Percentiles rank a stretch among this genome's conserved stretches.
Conservation (phyloP, 2,888 invertebrate species). For the Thecocarcelia acutangulata region DNA sequence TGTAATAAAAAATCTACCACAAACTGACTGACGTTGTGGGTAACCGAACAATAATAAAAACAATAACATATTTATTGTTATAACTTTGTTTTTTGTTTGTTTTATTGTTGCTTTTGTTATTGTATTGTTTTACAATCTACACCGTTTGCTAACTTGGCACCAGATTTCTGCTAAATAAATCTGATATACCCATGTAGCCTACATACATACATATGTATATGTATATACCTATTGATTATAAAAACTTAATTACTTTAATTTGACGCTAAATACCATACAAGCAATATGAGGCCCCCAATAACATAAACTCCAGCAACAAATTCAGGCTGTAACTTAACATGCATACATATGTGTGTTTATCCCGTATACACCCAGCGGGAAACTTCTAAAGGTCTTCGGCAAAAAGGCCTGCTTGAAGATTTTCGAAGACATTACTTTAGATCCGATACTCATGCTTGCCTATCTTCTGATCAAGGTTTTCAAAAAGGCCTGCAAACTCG, state of each 20-base stretch:
- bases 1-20: not conserved
- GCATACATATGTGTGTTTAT: too few species aligned
- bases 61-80: constrained; percentile 16
- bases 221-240: constrained; percentile 35
- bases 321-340: not conserved
- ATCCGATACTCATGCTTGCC: too few species aligned
- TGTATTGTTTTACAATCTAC: constrained; percentile 34
- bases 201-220: too few species aligned
- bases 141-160: constrained; percentile 48
- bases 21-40: constrained; percentile 8
- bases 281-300: not conserved
- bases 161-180: constrained; percentile 57
- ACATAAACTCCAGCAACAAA: not conserved
- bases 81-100: constrained; percentile 18
- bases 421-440: too few species aligned
- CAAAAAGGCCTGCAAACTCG: too few species aligned
- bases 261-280: constrained; percentile 17
- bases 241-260: constrained; percentile 52
- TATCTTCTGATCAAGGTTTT: too few species aligned
- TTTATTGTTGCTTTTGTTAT: constrained; percentile 15
- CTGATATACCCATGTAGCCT: constrained; percentile 5
- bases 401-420: too few species aligned
- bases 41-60: constrained; percentile 22
- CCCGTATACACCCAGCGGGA: too few species aligned
- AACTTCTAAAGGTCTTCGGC: too few species aligned